These are phyloP conservation scores for Chironex yamaguchii DNA, from an alignment of 30 jellyfish, hydroid and myxozoan species.

Conservation along the genomic window DNA sequence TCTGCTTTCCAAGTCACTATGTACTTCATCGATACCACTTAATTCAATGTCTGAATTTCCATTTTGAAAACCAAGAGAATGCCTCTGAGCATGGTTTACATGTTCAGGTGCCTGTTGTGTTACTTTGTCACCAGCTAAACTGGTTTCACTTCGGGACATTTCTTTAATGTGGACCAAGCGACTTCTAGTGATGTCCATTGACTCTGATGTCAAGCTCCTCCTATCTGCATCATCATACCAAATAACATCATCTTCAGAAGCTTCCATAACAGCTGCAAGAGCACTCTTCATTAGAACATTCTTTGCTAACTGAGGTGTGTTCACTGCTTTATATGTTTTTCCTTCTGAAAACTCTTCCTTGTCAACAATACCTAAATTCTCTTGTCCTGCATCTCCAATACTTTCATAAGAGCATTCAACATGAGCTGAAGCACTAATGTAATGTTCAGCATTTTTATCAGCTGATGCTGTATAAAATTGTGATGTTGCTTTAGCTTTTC, in stretches of 20 bases:
- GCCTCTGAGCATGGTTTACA: slow-evolving; percentile 4
- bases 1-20: not conserved
- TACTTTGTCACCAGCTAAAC: slow-evolving; percentile 50
- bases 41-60: slow-evolving; percentile 1
- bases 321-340: too few relatives aligned
- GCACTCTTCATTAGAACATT: slow-evolving; percentile 80
- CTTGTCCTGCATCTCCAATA: too few relatives aligned
- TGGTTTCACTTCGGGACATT: slow-evolving; percentile 84
- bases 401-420: too few relatives aligned
- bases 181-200: slow-evolving; percentile 51
- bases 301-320: not conserved
- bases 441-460: too few relatives aligned
- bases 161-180: slow-evolving; percentile 82
- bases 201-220: slow-evolving; percentile 38
- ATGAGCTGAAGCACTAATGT: too few relatives aligned
- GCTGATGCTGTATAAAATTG: too few relatives aligned
- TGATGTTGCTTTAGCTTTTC: too few relatives aligned
- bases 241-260: slow-evolving; percentile 59
- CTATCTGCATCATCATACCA: slow-evolving; percentile 84
- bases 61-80: not conserved
- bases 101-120: slow-evolving; percentile 39
- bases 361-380: too few relatives aligned
- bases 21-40: not conserved
- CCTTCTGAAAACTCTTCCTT: too few relatives aligned
- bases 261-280: slow-evolving; percentile 84